Conservation (phyloP, 2,113 vertebrate genomes). For the Xiphias gladius region DNA sequence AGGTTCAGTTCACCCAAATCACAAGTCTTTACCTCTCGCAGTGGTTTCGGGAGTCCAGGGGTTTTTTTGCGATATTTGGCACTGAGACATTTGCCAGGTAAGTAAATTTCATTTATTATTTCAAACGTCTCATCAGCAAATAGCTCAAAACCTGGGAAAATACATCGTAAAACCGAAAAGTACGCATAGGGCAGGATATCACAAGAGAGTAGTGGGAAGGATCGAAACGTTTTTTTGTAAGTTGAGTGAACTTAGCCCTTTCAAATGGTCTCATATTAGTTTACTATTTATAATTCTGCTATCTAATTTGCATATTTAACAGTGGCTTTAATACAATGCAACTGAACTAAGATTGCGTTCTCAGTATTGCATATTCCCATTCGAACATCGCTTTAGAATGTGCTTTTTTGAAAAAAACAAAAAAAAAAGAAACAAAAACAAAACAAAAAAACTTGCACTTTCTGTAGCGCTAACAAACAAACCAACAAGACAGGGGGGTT, state of each 20-base stretch:
- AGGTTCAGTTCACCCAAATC: not conserved
- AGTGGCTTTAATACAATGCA: not conserved
- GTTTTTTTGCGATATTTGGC: not conserved
- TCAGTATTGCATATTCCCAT: constrained; percentile 13
- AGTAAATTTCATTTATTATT: not conserved
- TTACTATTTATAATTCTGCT: not conserved
- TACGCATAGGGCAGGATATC: not conserved
- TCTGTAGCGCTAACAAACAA: not conserved
- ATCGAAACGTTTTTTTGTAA: too few species aligned
- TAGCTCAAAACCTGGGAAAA: not conserved
- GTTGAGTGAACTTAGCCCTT: too few species aligned
- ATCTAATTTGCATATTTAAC: not conserved
- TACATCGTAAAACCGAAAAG: not conserved
- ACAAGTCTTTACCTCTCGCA: not conserved
- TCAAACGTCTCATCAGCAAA: not conserved
- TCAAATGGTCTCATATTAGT: not conserved
- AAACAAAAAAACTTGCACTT: not conserved
- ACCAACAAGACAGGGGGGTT: not conserved
- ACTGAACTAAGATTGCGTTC: not conserved
- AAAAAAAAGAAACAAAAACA: not conserved
- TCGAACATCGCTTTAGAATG: not conserved
- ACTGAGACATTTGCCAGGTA: too few species aligned
- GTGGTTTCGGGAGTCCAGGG: not conserved
- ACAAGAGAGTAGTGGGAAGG: not conserved
- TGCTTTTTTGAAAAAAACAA: not conserved